Evolutionary conservation across 2,797 vertebrate genomes (phyloP).

Genomic region (Coendou prehensilis): DNA sequence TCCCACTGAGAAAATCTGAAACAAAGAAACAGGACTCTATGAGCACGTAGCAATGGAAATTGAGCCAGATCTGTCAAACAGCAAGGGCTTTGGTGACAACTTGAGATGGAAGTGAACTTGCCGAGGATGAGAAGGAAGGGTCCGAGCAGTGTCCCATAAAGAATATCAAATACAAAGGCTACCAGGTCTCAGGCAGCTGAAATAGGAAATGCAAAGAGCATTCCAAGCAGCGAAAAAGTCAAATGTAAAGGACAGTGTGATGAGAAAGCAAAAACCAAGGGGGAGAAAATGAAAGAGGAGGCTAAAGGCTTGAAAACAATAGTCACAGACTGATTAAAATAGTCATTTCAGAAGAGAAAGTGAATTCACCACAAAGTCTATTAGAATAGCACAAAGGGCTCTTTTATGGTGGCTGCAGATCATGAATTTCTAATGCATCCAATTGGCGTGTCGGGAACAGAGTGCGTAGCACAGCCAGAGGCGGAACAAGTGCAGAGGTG

Average conservation of each 20-base stretch:
- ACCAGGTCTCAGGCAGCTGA: background rate
- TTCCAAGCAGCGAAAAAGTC: background rate
- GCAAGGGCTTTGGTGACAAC: background rate
- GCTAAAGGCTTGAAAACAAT: background rate
- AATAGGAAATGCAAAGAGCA: background rate
- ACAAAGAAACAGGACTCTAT: background rate
- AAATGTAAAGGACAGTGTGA: background rate
- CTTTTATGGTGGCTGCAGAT: background rate
- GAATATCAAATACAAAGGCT: background rate
- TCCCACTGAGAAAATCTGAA: background rate
- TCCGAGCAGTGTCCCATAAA: background rate
- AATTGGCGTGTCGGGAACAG: background rate
- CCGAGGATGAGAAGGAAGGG: background rate
- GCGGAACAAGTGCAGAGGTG: rapidly evolving
- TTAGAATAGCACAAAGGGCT: background rate
- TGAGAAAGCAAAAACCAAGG: background rate
- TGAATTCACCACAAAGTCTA: background rate
- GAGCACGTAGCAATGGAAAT: background rate
- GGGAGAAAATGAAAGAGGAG: background rate
- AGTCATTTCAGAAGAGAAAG: slow-evolving; percentile 19
- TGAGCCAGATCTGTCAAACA: background rate
- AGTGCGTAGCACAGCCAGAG: too few species aligned
- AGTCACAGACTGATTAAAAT: background rate
- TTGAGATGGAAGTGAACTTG: background rate
- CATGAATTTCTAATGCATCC: background rate